Evolutionary conservation across 92 coral and sea anemone genomes (phyloP), one percentile per base, ranked within the genome.

Genomic region (Montipora capitata): DNA sequence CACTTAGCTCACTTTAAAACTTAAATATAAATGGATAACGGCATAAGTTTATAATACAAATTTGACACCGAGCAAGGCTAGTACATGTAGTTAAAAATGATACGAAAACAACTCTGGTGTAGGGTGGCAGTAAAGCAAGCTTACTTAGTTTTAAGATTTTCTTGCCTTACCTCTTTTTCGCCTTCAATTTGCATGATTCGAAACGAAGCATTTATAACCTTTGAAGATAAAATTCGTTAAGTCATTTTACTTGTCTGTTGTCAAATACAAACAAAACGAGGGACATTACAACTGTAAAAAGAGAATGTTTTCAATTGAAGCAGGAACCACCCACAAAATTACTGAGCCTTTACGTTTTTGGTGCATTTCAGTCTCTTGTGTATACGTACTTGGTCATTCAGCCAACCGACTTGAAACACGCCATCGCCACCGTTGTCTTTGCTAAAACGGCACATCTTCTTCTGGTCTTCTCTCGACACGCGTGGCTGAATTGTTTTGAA

Each of bases 161-260:
- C 27, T 20, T 20, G 0, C 8, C 62, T 20, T 38, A 74, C 78
- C 78, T 15, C 7, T 45, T n/a, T 74, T 27, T 45, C 40, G n/a
- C 38, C 78, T 45, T 48, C 42, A 16, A 49, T 49, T 74, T 74
- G 39, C 4, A 49, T 5, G 14, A 74, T 15, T 74, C 49, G 13
- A 38, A 45, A 74, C 2, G 78, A 74, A 9, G 63, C 63, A 44
- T 74, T 73, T 8, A 73, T 74, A 35, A 49, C 78, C 42, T 45
- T 7, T 4, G 41, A 35, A 51, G 40, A 45, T 48, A 14, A 1
- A 45, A n/a, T n/a, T n/a, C n/a, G n/a, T n/a, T n/a, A n/a, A n/a
- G n/a, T n/a, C n/a, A n/a, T n/a, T n/a, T n/a, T n/a, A n/a, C n/a
- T n/a, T n/a, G n/a, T n/a, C n/a, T n/a, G n/a, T n/a, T n/a, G n/a